These are phyloP conservation scores for Clivina fossor DNA, from an alignment of 2,888 invertebrate species.

Conservation along the genomic window DNA sequence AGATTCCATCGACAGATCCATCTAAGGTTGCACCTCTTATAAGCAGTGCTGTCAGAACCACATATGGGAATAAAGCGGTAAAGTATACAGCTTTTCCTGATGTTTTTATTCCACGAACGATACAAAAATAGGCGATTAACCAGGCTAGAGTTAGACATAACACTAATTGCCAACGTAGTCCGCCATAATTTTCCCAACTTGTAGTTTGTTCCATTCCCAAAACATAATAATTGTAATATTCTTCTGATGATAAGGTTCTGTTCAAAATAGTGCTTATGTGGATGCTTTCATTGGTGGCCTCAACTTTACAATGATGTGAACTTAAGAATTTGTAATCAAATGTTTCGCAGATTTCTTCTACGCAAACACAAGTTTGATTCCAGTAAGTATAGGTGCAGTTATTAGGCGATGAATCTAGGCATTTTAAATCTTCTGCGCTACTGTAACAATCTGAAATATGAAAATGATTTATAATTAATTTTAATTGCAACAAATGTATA, in stretches of 20 bases:
- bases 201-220: conserved; percentile 72
- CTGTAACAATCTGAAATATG: conserved; percentile 64
- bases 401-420: conserved; percentile 53
- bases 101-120: conserved; percentile 85
- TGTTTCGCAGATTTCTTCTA: conserved; percentile 16
- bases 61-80: conserved; percentile 71
- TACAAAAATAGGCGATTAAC: conserved; percentile 83
- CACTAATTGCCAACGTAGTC: conserved; percentile 79
- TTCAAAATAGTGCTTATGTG: conserved; percentile 59
- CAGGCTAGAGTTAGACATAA: conserved; percentile 76
- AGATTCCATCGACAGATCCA: conserved; percentile 71
- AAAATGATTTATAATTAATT: too few species aligned
- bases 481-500: too few species aligned
- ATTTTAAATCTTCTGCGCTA: conserved; percentile 60
- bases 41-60: conserved; percentile 66
- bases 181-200: conserved; percentile 73
- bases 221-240: conserved; percentile 69
- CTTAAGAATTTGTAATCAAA: not conserved
- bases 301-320: conserved; percentile 17
- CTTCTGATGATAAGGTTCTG: conserved; percentile 58
- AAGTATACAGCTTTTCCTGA: conserved; percentile 82
- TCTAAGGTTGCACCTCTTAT: conserved; percentile 65
- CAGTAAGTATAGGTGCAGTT: conserved; percentile 9
- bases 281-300: conserved; percentile 53
- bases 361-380: conserved; percentile 14